Evolutionary conservation across 2,888 invertebrate genomes (phyloP), one percentile per base, ranked within the genome.

Genomic region (Celastrina argiolus): DNA sequence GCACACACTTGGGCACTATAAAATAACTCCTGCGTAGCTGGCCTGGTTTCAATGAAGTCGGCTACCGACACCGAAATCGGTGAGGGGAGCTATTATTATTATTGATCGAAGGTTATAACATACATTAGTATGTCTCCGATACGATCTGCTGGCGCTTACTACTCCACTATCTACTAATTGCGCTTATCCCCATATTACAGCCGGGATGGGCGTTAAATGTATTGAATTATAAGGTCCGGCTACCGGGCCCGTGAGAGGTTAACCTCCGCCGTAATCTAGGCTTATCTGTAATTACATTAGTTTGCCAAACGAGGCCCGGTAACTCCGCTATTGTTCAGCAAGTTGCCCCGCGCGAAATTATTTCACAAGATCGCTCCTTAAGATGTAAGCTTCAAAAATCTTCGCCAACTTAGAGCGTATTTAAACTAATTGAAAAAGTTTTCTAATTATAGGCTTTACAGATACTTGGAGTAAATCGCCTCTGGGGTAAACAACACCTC

Each of bases 381-480:
- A 80, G 79, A 81, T 76, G 80, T 83, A 81, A 86, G 82, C 85
- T 87, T 87, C 83, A 88, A 88, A 88, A 87, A 88, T 86, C 84
- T 84, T 80, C 76, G 71, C 71, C 75, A 78, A 84, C 85, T 87
- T 84, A 87, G 83, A 84, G 82, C 81, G 80, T 87, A 88, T 88
- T 89, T 88, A 84, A 87, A 88, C 85, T 90, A 90, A 90, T 90
- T 89, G 88, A 90, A 90, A 90, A 90, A 90, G 79, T 90, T 90
- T 90, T 88, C 88, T 90, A 90, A 90, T 90, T 90, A 90, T 89
- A 88, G 86, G 82, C 88, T 90, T 87, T 87, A 81, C 87, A 84
- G 87, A 86, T 87, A 88, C 87, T 90, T 87, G 78, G 83, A 86
- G 87, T 83, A 88, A 88, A 90, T 90, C 88, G 88, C 88, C 87